Evolutionary conservation across 2,797 vertebrate genomes (phyloP).

Genomic region (Hipposideros larvatus): DNA sequence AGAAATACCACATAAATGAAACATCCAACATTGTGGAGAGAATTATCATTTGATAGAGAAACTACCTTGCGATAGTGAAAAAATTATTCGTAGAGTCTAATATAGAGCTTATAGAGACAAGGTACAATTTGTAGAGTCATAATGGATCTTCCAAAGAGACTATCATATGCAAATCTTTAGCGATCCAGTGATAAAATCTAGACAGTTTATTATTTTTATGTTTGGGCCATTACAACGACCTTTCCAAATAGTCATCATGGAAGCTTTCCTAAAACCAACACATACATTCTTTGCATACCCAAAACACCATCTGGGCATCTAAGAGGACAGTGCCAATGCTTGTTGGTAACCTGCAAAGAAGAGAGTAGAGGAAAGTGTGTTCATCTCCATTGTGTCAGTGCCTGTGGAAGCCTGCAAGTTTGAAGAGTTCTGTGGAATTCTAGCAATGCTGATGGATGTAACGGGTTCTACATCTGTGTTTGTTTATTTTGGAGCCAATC

Average conservation of each 20-base stretch:
- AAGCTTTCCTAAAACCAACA: neutral
- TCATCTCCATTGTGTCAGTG: neutral
- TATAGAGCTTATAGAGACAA: no score
- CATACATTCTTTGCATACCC: neutral
- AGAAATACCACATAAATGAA: neutral
- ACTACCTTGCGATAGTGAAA: neutral
- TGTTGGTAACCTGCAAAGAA: fast-evolving
- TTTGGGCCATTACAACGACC: neutral
- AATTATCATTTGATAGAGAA: neutral
- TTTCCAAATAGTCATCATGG: neutral
- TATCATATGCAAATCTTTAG: neutral
- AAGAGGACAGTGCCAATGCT: neutral
- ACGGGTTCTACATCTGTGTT: neutral
- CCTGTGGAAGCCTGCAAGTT: fast-evolving
- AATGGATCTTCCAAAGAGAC: neutral
- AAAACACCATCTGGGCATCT: neutral
- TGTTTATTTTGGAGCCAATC: neutral
- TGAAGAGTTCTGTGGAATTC: fast-evolving
- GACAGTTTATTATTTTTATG: neutral
- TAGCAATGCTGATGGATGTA: fast-evolving
- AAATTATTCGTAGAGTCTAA: neutral
- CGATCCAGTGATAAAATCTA: neutral
- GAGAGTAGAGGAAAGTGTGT: neutral
- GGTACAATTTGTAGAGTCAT: neutral
- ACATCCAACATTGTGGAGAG: neutral